phyloP scores from a whole-genome alignment of 2,888 invertebrate genomes.

The Plebejus melissa region DNA sequence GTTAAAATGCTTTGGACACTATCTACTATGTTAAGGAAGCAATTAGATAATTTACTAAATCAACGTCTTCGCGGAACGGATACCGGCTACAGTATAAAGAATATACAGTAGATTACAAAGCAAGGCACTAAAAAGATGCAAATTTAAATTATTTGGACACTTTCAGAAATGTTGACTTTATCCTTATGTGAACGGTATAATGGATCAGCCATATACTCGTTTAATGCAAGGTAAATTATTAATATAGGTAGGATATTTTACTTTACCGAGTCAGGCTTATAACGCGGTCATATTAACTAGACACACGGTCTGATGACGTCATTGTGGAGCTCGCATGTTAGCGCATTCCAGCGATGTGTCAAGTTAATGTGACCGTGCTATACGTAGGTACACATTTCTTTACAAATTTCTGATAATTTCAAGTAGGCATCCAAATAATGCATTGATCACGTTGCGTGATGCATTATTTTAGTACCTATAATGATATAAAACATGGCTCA shows the following conservation, averaged over 20 bases:
- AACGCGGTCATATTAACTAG: too few species aligned
- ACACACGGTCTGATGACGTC: too few species aligned
- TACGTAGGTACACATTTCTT: too few species aligned
- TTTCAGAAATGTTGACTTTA: neutral
- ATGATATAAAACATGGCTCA: too few species aligned
- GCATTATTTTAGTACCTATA: too few species aligned
- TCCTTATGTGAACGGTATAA: neutral
- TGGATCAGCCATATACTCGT: neutral
- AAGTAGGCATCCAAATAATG: too few species aligned
- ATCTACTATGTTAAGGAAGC: slow-evolving; percentile 4
- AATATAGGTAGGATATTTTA: neutral
- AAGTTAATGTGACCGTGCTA: too few species aligned
- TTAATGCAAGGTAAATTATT: neutral
- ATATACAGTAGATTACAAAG: neutral
- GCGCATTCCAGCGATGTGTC: too few species aligned
- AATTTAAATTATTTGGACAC: slow-evolving; percentile 14
- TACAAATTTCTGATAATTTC: too few species aligned
- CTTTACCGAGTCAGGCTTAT: too few species aligned
- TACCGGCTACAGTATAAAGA: neutral
- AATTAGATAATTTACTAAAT: slow-evolving; percentile 15
- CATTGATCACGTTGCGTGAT: too few species aligned
- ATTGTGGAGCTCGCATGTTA: too few species aligned
- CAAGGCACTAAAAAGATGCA: neutral
- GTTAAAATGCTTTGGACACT: slow-evolving; percentile 5
- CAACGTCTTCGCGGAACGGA: neutral